Evolutionary conservation across 1,140 invertebrate species (phyloP).

Genomic region (Aphelenchoides avenae): DNA sequence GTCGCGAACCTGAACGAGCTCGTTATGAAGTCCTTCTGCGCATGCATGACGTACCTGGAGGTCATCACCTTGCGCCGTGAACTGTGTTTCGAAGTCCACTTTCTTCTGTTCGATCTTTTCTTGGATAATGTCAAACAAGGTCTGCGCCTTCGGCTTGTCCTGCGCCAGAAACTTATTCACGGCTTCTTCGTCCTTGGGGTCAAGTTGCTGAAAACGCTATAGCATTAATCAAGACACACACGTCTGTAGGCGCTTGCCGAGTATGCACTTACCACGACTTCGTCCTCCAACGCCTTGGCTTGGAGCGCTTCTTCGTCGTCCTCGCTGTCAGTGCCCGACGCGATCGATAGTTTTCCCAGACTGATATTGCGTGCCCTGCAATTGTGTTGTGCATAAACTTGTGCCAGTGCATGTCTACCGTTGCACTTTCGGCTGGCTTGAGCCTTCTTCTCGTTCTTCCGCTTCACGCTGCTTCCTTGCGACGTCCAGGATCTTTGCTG

Average conservation of each 20-base stretch:
- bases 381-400: not conserved
- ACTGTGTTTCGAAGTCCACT: conserved; percentile 17
- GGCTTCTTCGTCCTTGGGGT: conserved; percentile 44
- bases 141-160: too few species aligned
- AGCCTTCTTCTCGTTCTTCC: conserved; percentile 30
- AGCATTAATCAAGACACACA: conserved; percentile 5
- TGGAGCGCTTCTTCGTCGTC: conserved; percentile 27
- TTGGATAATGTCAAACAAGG: conserved; percentile 48
- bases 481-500: conserved; percentile 40
- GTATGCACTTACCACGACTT: conserved; percentile 27
- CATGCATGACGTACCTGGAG: too few species aligned
- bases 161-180: conserved; percentile 31
- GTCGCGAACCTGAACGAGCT: conserved; percentile 26
- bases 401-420: not conserved
- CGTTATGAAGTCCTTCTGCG: too few species aligned
- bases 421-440: not conserved
- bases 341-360: not conserved
- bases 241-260: conserved; percentile 1
- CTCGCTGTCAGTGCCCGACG: conserved; percentile 10
- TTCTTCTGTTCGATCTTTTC: conserved; percentile 47
- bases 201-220: conserved; percentile 22
- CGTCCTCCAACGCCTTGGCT: conserved; percentile 31
- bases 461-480: conserved; percentile 43
- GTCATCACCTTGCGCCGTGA: conserved; percentile 14
- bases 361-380: not conserved